phyloP scores from a whole-genome alignment of 2,113 vertebrate species.

The human (Homo sapiens) region DNA sequence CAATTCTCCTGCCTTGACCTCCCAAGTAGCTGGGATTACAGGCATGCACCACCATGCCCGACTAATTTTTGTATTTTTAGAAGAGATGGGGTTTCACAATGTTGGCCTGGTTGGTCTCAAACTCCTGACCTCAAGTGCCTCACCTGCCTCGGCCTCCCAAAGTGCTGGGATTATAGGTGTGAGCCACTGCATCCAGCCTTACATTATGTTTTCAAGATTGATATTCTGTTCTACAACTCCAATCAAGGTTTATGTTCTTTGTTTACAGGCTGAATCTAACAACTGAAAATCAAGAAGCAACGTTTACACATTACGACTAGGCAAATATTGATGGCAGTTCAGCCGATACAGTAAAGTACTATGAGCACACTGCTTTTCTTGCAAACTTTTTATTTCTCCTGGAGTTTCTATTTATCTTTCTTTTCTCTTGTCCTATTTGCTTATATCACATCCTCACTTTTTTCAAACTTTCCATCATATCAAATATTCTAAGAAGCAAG shows the following conservation, averaged over 20 bases:
- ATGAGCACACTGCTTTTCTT: not conserved
- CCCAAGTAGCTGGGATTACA: too few relatives aligned
- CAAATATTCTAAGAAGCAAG: not conserved
- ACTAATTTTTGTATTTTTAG: too few relatives aligned
- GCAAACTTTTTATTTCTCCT: not conserved
- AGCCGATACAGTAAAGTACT: not conserved
- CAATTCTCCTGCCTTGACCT: too few relatives aligned
- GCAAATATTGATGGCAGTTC: not conserved
- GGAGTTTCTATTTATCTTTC: conserved; percentile 1
- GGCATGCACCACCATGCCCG: too few relatives aligned
- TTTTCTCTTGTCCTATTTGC: not conserved
- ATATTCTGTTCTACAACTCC: not conserved
- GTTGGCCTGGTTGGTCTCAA: too few relatives aligned
- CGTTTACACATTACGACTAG: not conserved
- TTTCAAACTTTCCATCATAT: not conserved
- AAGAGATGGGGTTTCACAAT: too few relatives aligned
- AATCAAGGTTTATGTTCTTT: not conserved
- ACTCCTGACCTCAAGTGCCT: too few relatives aligned
- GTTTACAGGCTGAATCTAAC: conserved; percentile 7
- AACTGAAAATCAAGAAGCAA: not conserved
- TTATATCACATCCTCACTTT: not conserved
- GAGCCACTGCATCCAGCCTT: not conserved
- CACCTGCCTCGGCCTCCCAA: too few relatives aligned
- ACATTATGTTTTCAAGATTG: conserved; percentile 21
- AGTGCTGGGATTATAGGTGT: too few relatives aligned